Evolutionary conservation across 92 coral and sea anemone genomes (phyloP), one percentile per base, ranked within the genome.

Genomic region (Porites divaricata): DNA sequence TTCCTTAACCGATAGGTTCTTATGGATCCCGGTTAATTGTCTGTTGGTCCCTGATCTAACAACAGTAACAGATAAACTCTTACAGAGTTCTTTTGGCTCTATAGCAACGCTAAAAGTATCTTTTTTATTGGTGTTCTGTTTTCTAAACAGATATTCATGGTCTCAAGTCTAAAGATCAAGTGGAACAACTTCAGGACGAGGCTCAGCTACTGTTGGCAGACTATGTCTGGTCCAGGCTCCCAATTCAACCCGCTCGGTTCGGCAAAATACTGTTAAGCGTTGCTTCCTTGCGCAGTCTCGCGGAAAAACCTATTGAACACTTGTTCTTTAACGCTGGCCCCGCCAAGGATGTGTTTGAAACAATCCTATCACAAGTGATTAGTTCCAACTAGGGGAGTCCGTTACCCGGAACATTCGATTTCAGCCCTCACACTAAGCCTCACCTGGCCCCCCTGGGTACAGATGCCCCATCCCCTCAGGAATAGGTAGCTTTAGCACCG

Each of bases 171-270:
- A 84, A 95, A 24, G 92, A 94, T 52, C 91, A 75, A 67, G 94
- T 96, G 8, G 98, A 96, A 76, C 93, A 88, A 57, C 86, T 95
- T 24, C 99, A 95, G 67, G 99, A 96, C 79, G 96, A 96, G 68
- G 91, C 94, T 80, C 99, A 94, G 79, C 90, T 94, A 15, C 78
- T 92, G 22, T 91, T 96, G 11, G 89, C 93, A 2, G 86, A 85
- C 23, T 92, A 96, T 90, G 87, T 92, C 67, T 72, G 86, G 61
- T 81, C 92, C 54, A 85, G 89, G 67, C 87, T 86, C 81, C 94
- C 92, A 16, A 86, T 78, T 72, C 84, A 91, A 41, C 99, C 99
- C 10, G 87, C 96, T 51, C 90, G 98, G 81, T 96, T 94, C 69
- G 99, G 99, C 56, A 92, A 95, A 81, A 80, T 96, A 15, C 91